Evolutionary conservation across 2,797 vertebrate genomes (phyloP), one percentile per base, ranked within the genome.

Genomic region (Rousettus madagascariensis): DNA sequence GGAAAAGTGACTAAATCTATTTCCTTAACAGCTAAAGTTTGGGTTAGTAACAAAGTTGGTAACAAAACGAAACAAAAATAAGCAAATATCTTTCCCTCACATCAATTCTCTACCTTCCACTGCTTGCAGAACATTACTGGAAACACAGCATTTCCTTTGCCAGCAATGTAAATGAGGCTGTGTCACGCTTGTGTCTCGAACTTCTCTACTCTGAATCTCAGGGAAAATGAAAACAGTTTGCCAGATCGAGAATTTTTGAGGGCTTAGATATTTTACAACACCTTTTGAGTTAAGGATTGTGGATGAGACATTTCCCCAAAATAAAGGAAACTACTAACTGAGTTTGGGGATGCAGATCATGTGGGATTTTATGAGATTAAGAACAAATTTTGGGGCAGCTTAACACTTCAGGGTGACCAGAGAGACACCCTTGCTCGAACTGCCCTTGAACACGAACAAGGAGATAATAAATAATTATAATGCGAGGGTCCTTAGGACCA

Each of bases 311-410:
- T 86, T 94, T 92, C 63, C 86, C 71, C 89, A 7, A 43, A 79
- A 86, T 95, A 97, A 86, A 98, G 79, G 15, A 91, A 90, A 65
- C 57, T 5, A 43, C 30, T 87, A 91, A 68, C 84, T 66, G 43
- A 95, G 72, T 49, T 53, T 59, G 90, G 89, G 92, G 83, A 95
- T 66, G 79, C 93, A 95, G 46, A 87, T 75, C 85, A 83, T 95
- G 79, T 13, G 51, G 28, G 75, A 57, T 86, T 87, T 84, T 83
- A 61, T 22, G 53, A 98, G 97, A 96, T 97, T 97, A 97, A 97
- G 96, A 96, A 97, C 90, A 96, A 97, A 97, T 98, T 96, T 96
- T 79, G 36, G 94, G 95, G 96, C 92, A 98, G 93, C 92, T 93
- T 96, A 96, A 88, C 97, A 97, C 63, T 82, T 90, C 12, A 20